Evolutionary conservation across 2,797 vertebrate species (phyloP).

Genomic region (Gymnocypris eckloni): DNA sequence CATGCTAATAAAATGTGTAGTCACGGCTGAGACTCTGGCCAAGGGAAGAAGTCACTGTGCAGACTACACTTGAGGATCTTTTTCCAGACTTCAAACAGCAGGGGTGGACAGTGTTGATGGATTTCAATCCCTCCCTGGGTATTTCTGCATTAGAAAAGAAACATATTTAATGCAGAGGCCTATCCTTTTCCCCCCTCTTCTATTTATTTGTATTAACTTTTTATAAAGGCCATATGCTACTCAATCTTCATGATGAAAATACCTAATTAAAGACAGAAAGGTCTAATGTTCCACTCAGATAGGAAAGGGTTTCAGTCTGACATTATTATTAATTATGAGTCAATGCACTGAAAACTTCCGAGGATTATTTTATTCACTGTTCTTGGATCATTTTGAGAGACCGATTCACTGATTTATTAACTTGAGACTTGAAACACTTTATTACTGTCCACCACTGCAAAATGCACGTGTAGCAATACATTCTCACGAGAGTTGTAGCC

Average conservation of each 20-base stretch:
- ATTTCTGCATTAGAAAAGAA: not conserved
- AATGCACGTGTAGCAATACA: not conserved
- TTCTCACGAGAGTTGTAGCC: not conserved
- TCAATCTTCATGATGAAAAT: not conserved
- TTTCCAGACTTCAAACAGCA: constrained; percentile 1
- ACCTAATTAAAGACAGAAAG: not conserved
- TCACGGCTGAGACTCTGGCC: not conserved
- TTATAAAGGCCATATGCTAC: not conserved
- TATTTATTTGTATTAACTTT: not conserved
- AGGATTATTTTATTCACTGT: not conserved
- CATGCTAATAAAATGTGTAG: not conserved
- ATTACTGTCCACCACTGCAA: not conserved
- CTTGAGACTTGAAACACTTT: not conserved
- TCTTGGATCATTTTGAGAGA: not conserved
- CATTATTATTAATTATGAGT: not conserved
- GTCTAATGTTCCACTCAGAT: not conserved
- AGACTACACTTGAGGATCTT: not conserved
- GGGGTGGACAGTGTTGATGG: not conserved
- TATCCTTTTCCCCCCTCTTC: not conserved
- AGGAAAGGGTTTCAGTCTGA: not conserved
- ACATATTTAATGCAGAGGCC: not conserved
- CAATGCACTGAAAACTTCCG: not conserved
- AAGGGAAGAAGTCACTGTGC: not conserved
- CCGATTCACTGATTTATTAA: not conserved
- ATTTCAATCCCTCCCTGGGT: not conserved